Base-by-base conservation (phyloP, 2,113 vertebrate genomes). In the Salvelinus namaycush region DNA sequence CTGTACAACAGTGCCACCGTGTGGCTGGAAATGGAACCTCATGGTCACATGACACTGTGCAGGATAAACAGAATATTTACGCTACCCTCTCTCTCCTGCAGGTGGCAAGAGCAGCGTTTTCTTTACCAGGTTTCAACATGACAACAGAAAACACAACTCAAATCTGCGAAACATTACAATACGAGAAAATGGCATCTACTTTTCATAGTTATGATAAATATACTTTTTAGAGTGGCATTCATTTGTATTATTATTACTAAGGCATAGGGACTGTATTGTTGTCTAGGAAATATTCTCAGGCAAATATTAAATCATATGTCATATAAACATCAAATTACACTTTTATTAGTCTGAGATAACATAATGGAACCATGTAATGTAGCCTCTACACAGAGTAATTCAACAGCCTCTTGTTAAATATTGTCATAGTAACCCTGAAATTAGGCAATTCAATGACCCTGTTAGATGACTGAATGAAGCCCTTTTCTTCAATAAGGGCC, bases 401-500 rank as follows among this genome's bases (percentile, higher is more conserved):
- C 16, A 54, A 13, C 49, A 14, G 12, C 14, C 49, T 14, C 49
- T 5, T 54, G 49, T 54, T 54, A 16, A 16, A 54, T 54, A 5
- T 16, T 54, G 51, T 54, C 39, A 44, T 44, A 44, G 18, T 18
- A 18, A 54, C 16, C 51, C 14, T 18, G 39, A 54, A 54, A 54
- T 54, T 5, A 54, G 5, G 14, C 51, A 18, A 18, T 54, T 54
- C 18, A 54, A 87, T 86, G 86, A 84, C 81, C 84, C 83, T 85
- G 85, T 87, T 82, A 82, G 84, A 87, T 87, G 81, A 86, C 79
- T 73, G 81, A 87, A 60, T 88, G 12, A 54, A 54, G 16, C 83
- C 82, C 81, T 81, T 78, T 88, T 83, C 84, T 85, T 85, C 85
- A 79, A 85, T 77, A 34, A 44, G 31, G 12, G n/a, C 1, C 66